Evolutionary conservation across 30 jellyfish, hydroid and myxozoan species (phyloP), one percentile per base, ranked within the genome.

Genomic region (Hydra vulgaris): DNA sequence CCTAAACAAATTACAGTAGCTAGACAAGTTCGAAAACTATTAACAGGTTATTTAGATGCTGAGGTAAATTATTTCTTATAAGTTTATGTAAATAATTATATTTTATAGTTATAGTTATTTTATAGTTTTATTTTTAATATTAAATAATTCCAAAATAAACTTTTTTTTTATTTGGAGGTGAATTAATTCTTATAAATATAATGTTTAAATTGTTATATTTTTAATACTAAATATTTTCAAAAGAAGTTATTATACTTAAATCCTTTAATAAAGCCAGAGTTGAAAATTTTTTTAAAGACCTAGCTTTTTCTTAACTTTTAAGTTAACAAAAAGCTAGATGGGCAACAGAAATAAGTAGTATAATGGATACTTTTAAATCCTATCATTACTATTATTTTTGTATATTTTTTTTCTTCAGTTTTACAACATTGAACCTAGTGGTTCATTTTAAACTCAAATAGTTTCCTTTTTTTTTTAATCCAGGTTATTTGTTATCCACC

Each of bases 401-500:
- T n/a, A 40, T 40, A 3, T 23, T 23, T 73, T 15, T 27, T 27
- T 23, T 23, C 17, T 17, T n/a, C 7, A 73, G 7, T 74, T 40
- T 40, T 40, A 3, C 12, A 40, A 40, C 12, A 3, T 40, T 3
- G 5, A 40, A 40, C 5, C 12, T 40, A 3, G 8, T 40, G 61
- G 61, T 5, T 40, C 12, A 40, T 40, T 40, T 3, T 3, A 40
- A 40, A n/a, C n/a, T n/a, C n/a, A 12, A 40, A 40, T 3, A 40
- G 61, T 12, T 3, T 40, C 61, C 12, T 3, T 40, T 40, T 40
- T 40, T 5, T 40, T 40, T 40, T 3, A 5, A n/a, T 25, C 8
- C 81, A 92, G 98, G 95, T 92, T 12, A 61, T 92, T 72, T 86
- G 98, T 79, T 92, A 92, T 75, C 98, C 98, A 69, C 98, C 98